Evolutionary conservation across 2,888 invertebrate genomes (phyloP).

Genomic region (Toxonevra muliebris): DNA sequence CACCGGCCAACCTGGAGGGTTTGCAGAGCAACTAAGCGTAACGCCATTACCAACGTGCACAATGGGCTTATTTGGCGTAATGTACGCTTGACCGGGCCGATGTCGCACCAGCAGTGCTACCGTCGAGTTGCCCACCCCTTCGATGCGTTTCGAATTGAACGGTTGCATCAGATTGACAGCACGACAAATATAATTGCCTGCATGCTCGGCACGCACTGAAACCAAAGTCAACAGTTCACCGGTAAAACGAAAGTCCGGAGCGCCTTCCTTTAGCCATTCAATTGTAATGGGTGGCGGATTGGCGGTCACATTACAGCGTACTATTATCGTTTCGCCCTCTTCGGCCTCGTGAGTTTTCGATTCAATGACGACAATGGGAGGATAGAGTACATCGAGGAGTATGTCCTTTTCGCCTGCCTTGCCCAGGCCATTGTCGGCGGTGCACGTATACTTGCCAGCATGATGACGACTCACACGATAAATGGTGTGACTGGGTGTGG

Average conservation of each 20-base stretch:
- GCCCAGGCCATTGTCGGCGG: conserved; percentile 86
- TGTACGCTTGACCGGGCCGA: conserved; percentile 83
- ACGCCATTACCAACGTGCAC: conserved; percentile 85
- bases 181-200: conserved; percentile 89
- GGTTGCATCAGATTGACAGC: conserved; percentile 86
- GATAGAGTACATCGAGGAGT: conserved; percentile 82
- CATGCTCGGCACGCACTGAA: conserved; percentile 84
- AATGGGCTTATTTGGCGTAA: conserved; percentile 84
- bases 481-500: conserved; percentile 79
- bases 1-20: conserved; percentile 90
- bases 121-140: conserved; percentile 81
- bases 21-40: conserved; percentile 86
- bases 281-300: conserved; percentile 85
- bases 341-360: conserved; percentile 84
- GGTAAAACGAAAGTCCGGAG: conserved; percentile 81
- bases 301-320: conserved; percentile 86
- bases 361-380: conserved; percentile 83
- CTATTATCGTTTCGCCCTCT: conserved; percentile 83
- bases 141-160: conserved; percentile 73
- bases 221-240: conserved; percentile 79
- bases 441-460: conserved; percentile 88
- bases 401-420: conserved; percentile 83
- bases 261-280: conserved; percentile 89
- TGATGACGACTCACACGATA: conserved; percentile 83
- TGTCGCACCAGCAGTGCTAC: conserved; percentile 87